Base-by-base conservation (phyloP, 1,140 invertebrate genomes). In the Caenorhabditis brenneri region DNA sequence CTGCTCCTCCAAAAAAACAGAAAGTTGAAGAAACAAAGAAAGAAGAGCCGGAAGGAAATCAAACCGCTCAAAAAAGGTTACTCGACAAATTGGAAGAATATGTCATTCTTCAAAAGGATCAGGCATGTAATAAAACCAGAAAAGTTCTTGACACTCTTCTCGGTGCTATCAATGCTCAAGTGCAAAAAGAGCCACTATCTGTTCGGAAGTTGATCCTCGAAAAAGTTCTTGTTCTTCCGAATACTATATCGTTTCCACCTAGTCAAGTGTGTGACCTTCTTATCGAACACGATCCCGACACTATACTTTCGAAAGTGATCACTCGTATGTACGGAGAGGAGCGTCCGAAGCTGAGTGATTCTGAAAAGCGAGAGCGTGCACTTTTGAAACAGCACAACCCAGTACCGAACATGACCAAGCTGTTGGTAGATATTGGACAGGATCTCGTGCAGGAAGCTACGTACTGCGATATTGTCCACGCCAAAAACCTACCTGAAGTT, bases 371-470 rank as follows among this genome's bases (percentile, higher is more conserved):
- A 36, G 89, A 91, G 49, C 74, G 86, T 4, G 81, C 87, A 22
- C 78, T 84, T 22, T 46, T 89, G 16, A 88, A 88, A 49, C 48
- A 83, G 19, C 82, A 82, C 33, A 87, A 69, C 78, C 48, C 88
- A 22, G 89, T 90, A 2, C 90, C 89, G n/a, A 55, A 87, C 33
- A 90, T 90, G 89, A 91, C 89, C 1, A 85, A 88, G 39, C 24
- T 91, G 49, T 55, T 91, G n/a, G 29, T 88, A 39, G 87, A 90
- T 19, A 90, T 90, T 79, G 89, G 89, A 19, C 89, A 90, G 55
- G 90, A 90, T 79, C 80, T 90, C 24, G 89, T 90, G 6, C 90
- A 90, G 78, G 89, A 90, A 65, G 85, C 88, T 29, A 91, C 90
- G 15, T 90, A 90, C 79, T 88, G 80, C 39, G 89, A 90, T 80